phyloP scores from a whole-genome alignment of 2,113 vertebrate genomes.

The Dicrurus megarhynchus region DNA sequence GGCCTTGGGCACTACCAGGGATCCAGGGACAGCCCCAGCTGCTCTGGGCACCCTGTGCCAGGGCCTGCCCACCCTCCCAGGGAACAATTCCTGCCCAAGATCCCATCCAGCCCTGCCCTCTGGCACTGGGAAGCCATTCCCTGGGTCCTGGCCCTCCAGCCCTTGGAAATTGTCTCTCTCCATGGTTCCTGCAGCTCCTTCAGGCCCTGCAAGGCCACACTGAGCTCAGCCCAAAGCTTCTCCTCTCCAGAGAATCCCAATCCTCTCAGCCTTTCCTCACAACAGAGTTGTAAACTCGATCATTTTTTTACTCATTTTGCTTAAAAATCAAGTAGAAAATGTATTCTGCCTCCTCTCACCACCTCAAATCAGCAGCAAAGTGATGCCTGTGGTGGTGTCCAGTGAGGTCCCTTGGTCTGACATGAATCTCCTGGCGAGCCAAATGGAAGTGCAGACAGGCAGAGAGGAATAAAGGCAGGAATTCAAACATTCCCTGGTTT shows the following conservation, averaged over 20 bases:
- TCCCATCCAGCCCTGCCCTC: fast-evolving
- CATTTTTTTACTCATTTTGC: neutral
- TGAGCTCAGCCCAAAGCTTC: neutral
- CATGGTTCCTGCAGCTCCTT: fast-evolving
- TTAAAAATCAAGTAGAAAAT: neutral
- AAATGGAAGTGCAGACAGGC: neutral
- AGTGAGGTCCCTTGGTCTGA: neutral
- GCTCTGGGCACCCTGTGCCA: neutral
- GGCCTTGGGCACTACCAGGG: neutral
- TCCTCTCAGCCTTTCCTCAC: neutral
- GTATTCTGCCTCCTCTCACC: fast-evolving
- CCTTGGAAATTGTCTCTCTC: neutral
- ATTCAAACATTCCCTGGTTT: neutral
- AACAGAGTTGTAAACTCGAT: neutral
- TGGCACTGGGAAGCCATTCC: neutral
- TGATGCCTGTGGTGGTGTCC: neutral
- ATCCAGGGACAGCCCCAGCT: neutral
- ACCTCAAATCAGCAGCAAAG: neutral
- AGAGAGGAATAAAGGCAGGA: neutral
- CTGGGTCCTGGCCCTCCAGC: fast-evolving
- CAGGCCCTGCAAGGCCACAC: neutral
- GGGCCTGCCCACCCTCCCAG: fast-evolving
- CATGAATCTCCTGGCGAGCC: neutral
- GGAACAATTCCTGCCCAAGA: fast-evolving
- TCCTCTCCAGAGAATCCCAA: fast-evolving